phyloP scores from a whole-genome alignment of 2,113 vertebrate species.

The Girardinichthys multiradiatus region DNA sequence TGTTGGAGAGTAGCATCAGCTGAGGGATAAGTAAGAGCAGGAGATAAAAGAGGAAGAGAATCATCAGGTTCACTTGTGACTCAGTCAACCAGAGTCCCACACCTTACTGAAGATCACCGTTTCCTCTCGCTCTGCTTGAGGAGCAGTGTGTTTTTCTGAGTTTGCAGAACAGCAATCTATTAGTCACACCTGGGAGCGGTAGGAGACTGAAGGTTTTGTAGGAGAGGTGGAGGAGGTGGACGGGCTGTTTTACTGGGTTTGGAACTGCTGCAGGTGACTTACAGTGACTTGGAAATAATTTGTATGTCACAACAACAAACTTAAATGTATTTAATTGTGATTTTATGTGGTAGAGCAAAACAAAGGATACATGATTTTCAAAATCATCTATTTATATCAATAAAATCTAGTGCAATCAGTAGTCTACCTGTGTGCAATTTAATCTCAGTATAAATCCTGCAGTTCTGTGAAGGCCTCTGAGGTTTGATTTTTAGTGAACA shows the following conservation, averaged over 20 bases:
- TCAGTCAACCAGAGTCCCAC: slow-evolving; percentile 46
- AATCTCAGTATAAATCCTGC: not conserved
- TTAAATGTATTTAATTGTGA: not conserved
- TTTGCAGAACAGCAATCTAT: slow-evolving; percentile 18
- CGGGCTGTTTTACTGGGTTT: slow-evolving; percentile 3
- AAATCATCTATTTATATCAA: too few species aligned
- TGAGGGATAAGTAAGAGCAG: slow-evolving; percentile 30
- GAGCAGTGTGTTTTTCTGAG: slow-evolving; percentile 32
- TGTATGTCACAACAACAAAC: not conserved
- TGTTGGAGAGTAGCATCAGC: slow-evolving; percentile 29
- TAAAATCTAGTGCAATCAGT: too few species aligned
- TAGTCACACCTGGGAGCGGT: slow-evolving; percentile 53
- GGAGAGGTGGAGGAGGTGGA: slow-evolving; percentile 10
- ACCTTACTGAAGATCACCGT: slow-evolving; percentile 35
- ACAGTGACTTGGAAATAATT: not conserved
- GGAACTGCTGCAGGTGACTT: slow-evolving; percentile 18
- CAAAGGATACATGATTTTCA: not conserved
- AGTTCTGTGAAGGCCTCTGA: too few species aligned
- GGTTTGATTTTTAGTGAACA: too few species aligned
- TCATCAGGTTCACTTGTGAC: slow-evolving; percentile 56
- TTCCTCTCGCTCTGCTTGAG: slow-evolving; percentile 29
- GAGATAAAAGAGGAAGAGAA: slow-evolving; percentile 32
- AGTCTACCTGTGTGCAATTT: not conserved
- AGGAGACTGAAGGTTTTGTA: slow-evolving; percentile 33
- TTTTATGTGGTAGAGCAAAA: not conserved